Evolutionary conservation across 1,140 invertebrate genomes (phyloP).

Genomic region (Drosophila athabasca): DNA sequence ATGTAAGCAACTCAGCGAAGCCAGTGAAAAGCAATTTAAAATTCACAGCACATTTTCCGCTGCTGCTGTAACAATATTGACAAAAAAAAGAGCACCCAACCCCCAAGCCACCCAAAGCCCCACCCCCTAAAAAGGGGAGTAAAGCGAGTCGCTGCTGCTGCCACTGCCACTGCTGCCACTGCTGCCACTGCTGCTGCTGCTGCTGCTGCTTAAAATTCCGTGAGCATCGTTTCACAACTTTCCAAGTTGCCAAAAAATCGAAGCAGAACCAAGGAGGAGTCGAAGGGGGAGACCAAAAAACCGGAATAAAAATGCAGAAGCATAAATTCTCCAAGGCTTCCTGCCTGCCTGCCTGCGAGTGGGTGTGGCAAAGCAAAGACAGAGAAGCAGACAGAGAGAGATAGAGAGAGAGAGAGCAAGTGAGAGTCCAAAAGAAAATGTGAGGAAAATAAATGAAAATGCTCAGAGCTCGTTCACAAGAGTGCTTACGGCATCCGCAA

Average conservation of each 20-base stretch:
- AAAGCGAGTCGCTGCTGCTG: slow-evolving; percentile 33
- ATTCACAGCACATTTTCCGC: slow-evolving; percentile 80
- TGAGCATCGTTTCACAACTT: slow-evolving; percentile 83
- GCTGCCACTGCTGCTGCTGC: slow-evolving; percentile 27
- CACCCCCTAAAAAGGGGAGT: slow-evolving; percentile 22
- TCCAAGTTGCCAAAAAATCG: slow-evolving; percentile 82
- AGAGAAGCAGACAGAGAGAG: background rate
- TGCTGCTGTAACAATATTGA: slow-evolving; percentile 75
- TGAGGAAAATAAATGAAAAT: slow-evolving; percentile 83
- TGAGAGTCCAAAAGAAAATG: slow-evolving; percentile 60
- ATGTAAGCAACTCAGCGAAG: slow-evolving; percentile 59
- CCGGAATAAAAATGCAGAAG: slow-evolving; percentile 44
- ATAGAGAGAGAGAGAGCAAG: slow-evolving; percentile 16
- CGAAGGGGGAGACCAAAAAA: slow-evolving; percentile 5
- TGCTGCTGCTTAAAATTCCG: slow-evolving; percentile 79
- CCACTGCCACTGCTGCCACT: too few relatives aligned
- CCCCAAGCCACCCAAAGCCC: slow-evolving; percentile 10
- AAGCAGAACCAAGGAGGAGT: slow-evolving; percentile 38
- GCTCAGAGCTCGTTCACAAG: slow-evolving; percentile 83
- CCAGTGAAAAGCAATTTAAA: slow-evolving; percentile 63
- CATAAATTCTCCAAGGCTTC: slow-evolving; percentile 62
- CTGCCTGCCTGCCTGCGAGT: background rate
- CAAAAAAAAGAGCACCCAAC: slow-evolving; percentile 44
- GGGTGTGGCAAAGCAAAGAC: slow-evolving; percentile 37
- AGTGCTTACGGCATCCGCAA: slow-evolving; percentile 83